Conservation (phyloP, 1,140 invertebrate genomes). For the Drosophila sechellia region DNA sequence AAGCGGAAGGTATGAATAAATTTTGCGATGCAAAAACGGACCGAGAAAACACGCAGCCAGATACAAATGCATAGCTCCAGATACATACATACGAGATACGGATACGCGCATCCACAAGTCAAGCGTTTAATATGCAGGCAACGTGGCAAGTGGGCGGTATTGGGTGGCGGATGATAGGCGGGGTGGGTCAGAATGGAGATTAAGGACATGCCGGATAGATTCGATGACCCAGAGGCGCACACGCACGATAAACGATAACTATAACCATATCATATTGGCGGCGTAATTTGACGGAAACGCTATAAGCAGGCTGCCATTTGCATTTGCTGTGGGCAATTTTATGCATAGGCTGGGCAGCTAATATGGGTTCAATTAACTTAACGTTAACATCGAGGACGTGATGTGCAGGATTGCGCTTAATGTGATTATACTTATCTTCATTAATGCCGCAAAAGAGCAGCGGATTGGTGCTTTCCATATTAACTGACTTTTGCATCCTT, state of each 20-base stretch:
- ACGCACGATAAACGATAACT: constrained; percentile 16
- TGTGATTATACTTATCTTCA: constrained; percentile 32
- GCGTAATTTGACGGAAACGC: constrained; percentile 28
- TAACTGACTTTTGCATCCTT: not conserved
- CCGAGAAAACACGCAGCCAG: not conserved
- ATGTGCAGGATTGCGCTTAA: constrained; percentile 28
- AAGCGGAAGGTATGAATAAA: constrained; percentile 75
- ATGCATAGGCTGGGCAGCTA: constrained; percentile 5
- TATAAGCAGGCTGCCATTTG: constrained; percentile 19
- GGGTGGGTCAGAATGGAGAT: not conserved
- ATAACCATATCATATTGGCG: constrained; percentile 19
- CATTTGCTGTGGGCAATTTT: constrained; percentile 17
- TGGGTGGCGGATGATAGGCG: not conserved
- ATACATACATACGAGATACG: constrained; percentile 16
- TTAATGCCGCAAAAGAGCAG: constrained; percentile 12
- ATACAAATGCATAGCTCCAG: constrained; percentile 4
- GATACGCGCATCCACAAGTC: constrained; percentile 26
- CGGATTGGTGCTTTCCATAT: not conserved
- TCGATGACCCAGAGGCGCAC: constrained; percentile 30
- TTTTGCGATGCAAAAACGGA: constrained; percentile 35
- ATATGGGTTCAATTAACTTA: constrained; percentile 41
- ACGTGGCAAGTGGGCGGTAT: constrained; percentile 20
- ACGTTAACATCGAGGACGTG: constrained; percentile 36
- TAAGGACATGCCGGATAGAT: constrained; percentile 33
- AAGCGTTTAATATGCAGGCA: constrained; percentile 62